These are phyloP conservation scores for Luehdorfia chinensis DNA, from an alignment of 1,140 invertebrate species.

Conservation along the genomic window DNA sequence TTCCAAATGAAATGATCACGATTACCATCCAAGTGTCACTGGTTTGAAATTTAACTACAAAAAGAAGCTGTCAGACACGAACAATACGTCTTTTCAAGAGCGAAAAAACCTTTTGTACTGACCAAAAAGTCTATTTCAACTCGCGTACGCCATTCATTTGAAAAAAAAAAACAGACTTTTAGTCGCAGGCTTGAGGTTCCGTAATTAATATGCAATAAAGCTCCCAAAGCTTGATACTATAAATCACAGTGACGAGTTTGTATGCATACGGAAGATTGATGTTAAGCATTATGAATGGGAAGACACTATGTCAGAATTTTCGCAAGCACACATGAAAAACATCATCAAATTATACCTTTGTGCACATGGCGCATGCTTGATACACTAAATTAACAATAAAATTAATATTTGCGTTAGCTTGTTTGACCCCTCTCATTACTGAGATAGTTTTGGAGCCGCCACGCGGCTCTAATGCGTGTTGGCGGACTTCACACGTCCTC, in stretches of 20 bases:
- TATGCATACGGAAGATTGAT: constrained; percentile 4
- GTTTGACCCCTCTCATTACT: too few relatives aligned
- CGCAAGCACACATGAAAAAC: background rate
- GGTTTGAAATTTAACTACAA: too few relatives aligned
- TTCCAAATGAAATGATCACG: too few relatives aligned
- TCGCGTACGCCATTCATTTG: background rate
- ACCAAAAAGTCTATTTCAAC: background rate
- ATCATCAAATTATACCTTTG: too few relatives aligned
- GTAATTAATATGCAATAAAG: constrained; percentile 12
- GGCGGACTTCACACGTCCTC: too few relatives aligned
- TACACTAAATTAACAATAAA: too few relatives aligned
- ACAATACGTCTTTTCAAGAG: background rate
- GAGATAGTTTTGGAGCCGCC: too few relatives aligned
- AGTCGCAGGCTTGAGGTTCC: constrained; percentile 1
- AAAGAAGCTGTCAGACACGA: constrained; percentile 6
- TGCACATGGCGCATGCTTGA: too few relatives aligned
- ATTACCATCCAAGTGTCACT: too few relatives aligned
- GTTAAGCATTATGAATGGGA: constrained; percentile 1
- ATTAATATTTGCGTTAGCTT: too few relatives aligned
- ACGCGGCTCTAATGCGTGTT: too few relatives aligned
- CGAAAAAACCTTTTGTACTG: constrained; percentile 10
- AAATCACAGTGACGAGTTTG: constrained; percentile 8
- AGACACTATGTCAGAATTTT: background rate
- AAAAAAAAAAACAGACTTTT: constrained; percentile 7
- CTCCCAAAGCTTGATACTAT: too few relatives aligned